These are phyloP conservation scores for Mustela lutreola DNA, from an alignment of 2,113 vertebrate species.

Conservation along the genomic window DNA sequence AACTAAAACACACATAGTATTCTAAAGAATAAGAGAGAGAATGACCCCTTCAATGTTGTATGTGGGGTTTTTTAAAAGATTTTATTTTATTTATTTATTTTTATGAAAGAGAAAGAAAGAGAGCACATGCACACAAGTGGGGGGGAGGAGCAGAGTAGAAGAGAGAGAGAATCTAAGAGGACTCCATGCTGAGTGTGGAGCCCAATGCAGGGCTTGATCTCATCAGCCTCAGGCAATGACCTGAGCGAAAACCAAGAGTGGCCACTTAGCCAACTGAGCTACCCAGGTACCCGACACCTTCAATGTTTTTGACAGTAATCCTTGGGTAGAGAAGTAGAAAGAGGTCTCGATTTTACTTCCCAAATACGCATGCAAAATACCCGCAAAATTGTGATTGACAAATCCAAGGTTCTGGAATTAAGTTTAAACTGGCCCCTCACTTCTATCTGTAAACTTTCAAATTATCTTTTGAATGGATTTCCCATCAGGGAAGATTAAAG, in stretches of 20 bases:
- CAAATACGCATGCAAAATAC: neutral
- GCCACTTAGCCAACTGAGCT: neutral
- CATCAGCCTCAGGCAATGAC: neutral
- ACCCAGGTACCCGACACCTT: neutral
- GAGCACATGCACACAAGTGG: too few relatives aligned
- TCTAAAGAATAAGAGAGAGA: neutral
- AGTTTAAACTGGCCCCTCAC: slow-evolving; percentile 5
- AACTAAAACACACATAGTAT: neutral
- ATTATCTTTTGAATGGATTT: slow-evolving; percentile 59
- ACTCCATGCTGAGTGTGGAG: neutral
- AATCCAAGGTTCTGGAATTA: slow-evolving; percentile 29
- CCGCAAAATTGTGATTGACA: neutral
- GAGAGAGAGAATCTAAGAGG: neutral
- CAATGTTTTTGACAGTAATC: neutral
- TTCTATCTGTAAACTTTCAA: slow-evolving; percentile 39
- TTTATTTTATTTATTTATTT: too few relatives aligned
- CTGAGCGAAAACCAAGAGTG: neutral
- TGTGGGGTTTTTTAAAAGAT: neutral
- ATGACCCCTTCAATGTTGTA: neutral
- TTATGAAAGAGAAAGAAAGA: too few relatives aligned
- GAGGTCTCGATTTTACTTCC: neutral
- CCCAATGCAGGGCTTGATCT: neutral
- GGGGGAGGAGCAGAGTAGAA: neutral
- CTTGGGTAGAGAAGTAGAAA: neutral
- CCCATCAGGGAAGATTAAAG: slow-evolving; percentile 48